A percentile compares a stretch with the other conserved stretches of the same genome.
These are phyloP conservation scores for Sandelia bainsii DNA, from an alignment of 2,797 vertebrate genomes.

Conservation along the genomic window DNA sequence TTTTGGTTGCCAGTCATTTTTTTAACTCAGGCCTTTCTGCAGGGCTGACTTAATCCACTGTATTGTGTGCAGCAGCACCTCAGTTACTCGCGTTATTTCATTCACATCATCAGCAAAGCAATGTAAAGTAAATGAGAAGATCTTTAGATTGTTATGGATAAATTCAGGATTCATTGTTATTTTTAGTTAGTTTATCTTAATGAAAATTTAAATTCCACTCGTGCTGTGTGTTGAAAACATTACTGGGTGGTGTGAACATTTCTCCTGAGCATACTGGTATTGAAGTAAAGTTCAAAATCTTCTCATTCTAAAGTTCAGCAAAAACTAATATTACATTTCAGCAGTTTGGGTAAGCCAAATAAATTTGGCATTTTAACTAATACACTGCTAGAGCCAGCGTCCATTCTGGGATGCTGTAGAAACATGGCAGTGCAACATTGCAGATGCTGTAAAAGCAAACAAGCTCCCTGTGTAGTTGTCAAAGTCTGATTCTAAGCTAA, in stretches of 20 bases:
- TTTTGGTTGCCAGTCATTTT: conserved; percentile 77
- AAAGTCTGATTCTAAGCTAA: too few species aligned
- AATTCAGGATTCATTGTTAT: background rate
- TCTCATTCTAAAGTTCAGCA: background rate
- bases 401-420: too few species aligned
- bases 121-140: conserved; percentile 7
- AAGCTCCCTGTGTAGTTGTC: too few species aligned
- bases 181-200: background rate
- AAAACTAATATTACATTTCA: background rate
- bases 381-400: too few species aligned
- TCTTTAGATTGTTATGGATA: background rate
- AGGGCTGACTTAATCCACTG: conserved; percentile 65
- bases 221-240: background rate
- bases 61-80: conserved; percentile 51
- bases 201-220: background rate
- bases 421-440: too few species aligned
- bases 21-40: conserved; percentile 52
- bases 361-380: background rate
- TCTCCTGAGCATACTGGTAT: background rate
- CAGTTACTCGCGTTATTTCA: conserved; percentile 49
- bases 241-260: background rate
- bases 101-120: conserved; percentile 40
- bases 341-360: background rate
- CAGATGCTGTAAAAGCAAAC: too few species aligned
- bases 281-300: background rate